phyloP scores from a whole-genome alignment of 2,888 invertebrate genomes.

The Papilio demoleus region DNA sequence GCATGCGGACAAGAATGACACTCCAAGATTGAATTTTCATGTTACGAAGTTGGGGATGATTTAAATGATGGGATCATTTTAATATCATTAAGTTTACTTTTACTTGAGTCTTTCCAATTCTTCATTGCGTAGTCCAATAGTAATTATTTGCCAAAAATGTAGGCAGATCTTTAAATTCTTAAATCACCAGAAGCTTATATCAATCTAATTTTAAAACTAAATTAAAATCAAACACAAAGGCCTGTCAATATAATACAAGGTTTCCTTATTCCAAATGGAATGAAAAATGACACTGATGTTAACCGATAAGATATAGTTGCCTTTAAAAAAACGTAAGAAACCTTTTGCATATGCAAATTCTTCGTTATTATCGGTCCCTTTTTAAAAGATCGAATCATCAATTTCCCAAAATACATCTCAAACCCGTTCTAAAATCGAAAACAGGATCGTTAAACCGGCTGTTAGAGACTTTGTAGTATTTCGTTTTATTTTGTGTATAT shows the following conservation, averaged over 20 bases:
- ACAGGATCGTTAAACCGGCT: slow-evolving; percentile 43
- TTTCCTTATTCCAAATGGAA: background rate
- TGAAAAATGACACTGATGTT: slow-evolving; percentile 6
- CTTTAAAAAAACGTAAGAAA: background rate
- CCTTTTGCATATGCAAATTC: slow-evolving; percentile 33
- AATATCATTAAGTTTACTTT: no score
- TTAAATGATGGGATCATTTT: no score
- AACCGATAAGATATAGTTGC: background rate
- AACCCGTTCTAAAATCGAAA: slow-evolving; percentile 44
- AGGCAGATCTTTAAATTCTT: background rate
- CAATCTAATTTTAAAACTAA: background rate
- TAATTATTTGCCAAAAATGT: no score
- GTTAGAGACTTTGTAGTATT: slow-evolving; percentile 25
- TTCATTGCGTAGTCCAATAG: no score
- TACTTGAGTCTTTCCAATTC: no score
- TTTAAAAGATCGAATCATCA: slow-evolving; percentile 18
- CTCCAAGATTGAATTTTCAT: background rate
- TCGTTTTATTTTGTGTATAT: slow-evolving; percentile 46
- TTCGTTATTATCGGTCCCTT: slow-evolving; percentile 22
- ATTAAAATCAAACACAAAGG: background rate
- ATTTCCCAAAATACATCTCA: slow-evolving; percentile 25
- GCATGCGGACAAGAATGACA: background rate
- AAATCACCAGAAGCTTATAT: background rate
- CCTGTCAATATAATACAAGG: background rate
- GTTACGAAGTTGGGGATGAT: no score